Conservation (phyloP, 2,113 vertebrate genomes). For the Myanophis thanlyinensis region DNA sequence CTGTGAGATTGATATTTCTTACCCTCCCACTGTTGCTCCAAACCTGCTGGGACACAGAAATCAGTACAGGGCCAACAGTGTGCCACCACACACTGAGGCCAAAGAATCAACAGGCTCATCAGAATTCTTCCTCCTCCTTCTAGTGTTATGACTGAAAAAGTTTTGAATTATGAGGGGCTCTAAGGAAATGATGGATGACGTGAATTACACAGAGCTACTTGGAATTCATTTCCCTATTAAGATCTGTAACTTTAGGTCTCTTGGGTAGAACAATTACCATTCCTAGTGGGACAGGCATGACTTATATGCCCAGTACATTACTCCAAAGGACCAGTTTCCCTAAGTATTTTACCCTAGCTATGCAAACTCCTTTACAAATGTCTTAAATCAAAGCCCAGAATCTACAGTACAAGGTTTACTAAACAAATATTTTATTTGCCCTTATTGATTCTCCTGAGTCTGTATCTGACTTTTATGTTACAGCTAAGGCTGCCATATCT, state of each 20-base stretch:
- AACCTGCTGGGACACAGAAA: slow-evolving; percentile 68
- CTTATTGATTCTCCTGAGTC: neutral
- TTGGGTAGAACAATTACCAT: neutral
- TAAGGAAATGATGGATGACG: neutral
- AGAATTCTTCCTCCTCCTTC: neutral
- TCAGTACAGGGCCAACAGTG: neutral
- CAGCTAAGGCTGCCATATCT: neutral
- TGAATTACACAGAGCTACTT: neutral
- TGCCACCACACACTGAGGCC: neutral
- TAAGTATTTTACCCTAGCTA: neutral
- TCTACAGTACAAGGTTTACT: neutral
- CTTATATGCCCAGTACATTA: neutral
- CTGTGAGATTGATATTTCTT: slow-evolving; percentile 84
- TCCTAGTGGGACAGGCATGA: neutral
- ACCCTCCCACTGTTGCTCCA: slow-evolving; percentile 88
- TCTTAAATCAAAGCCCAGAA: neutral
- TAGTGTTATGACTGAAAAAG: neutral
- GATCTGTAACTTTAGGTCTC: neutral
- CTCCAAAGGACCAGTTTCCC: neutral
- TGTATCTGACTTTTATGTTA: neutral
- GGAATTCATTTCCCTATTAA: neutral
- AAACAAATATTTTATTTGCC: neutral
- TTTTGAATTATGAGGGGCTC: neutral
- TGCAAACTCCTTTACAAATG: neutral
- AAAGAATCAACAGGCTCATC: neutral